Evolutionary conservation across 1,140 invertebrate species (phyloP).

Genomic region (Harlomillsia oculata): DNA sequence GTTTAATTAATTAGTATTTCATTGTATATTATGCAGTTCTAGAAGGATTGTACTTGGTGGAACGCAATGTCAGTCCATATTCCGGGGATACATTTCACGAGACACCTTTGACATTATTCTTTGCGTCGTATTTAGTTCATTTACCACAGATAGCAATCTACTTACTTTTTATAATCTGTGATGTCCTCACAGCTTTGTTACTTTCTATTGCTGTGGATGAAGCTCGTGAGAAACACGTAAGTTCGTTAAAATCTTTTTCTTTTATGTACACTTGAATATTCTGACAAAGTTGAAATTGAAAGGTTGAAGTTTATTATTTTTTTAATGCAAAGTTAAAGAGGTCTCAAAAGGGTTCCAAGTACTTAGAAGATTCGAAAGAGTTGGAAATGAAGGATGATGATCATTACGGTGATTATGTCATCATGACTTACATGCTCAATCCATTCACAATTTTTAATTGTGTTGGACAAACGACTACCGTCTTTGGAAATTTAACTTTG

Average conservation of each 20-base stretch:
- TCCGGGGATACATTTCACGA: slow-evolving; percentile 86
- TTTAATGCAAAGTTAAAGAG: slow-evolving; percentile 25
- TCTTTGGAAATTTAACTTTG: slow-evolving; percentile 75
- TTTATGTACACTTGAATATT: slow-evolving; percentile 1
- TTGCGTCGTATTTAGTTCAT: slow-evolving; percentile 61
- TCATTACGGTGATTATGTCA: slow-evolving; percentile 53
- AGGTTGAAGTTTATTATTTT: slow-evolving; percentile 16
- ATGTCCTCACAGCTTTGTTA: slow-evolving; percentile 61
- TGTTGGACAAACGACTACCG: slow-evolving; percentile 79
- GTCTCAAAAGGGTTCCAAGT: slow-evolving; percentile 25
- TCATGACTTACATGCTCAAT: slow-evolving; percentile 80
- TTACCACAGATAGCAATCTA: slow-evolving; percentile 42
- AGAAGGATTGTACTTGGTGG: slow-evolving; percentile 73
- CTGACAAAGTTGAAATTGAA: not conserved
- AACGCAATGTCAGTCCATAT: slow-evolving; percentile 75
- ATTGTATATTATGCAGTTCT: slow-evolving; percentile 51
- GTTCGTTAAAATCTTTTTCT: slow-evolving; percentile 30
- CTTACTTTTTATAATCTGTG: slow-evolving; percentile 59
- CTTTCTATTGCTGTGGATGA: slow-evolving; percentile 56
- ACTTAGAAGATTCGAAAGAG: slow-evolving; percentile 39
- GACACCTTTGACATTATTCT: slow-evolving; percentile 61
- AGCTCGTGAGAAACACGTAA: slow-evolving; percentile 54
- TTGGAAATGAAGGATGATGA: slow-evolving; percentile 50
- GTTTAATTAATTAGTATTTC: slow-evolving; percentile 8
- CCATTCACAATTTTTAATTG: slow-evolving; percentile 84